Conservation (phyloP, 2,113 vertebrate genomes). For the Zingel zingel region DNA sequence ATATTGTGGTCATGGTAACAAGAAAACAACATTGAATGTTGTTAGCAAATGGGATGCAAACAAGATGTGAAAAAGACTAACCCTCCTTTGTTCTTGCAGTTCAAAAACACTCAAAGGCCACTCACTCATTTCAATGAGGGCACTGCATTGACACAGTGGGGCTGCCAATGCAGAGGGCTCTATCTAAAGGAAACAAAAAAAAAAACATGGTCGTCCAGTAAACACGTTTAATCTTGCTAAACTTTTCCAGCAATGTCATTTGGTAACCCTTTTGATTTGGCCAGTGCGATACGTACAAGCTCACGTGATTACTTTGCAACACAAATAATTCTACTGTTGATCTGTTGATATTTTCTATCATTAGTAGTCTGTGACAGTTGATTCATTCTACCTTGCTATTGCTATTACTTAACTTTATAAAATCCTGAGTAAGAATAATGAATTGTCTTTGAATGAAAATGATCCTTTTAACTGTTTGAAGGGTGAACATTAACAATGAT, state of each 20-base stretch:
- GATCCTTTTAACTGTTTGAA: not conserved
- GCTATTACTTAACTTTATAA: not conserved
- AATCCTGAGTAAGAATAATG: not conserved
- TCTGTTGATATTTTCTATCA: not conserved
- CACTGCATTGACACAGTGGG: not conserved
- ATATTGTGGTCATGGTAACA: not conserved
- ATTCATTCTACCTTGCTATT: not conserved
- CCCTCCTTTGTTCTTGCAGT: too few relatives aligned
- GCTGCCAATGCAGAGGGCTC: not conserved
- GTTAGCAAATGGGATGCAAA: not conserved
- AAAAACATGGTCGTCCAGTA: not conserved
- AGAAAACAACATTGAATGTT: not conserved
- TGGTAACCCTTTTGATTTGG: not conserved
- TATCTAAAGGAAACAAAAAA: too few relatives aligned
- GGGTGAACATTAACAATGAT: not conserved
- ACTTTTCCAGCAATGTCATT: not conserved
- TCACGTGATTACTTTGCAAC: not conserved
- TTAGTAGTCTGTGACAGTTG: too few relatives aligned
- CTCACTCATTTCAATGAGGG: not conserved
- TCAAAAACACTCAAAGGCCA: too few relatives aligned
- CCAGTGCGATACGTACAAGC: not conserved
- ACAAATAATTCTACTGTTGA: not conserved
- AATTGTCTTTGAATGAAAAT: not conserved
- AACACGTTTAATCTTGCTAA: not conserved
- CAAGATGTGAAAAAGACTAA: too few relatives aligned